A percentile compares a stretch with the other conserved stretches of the same genome.
Conservation (phyloP, 1,140 invertebrate species). For the Argopecten irradians region DNA sequence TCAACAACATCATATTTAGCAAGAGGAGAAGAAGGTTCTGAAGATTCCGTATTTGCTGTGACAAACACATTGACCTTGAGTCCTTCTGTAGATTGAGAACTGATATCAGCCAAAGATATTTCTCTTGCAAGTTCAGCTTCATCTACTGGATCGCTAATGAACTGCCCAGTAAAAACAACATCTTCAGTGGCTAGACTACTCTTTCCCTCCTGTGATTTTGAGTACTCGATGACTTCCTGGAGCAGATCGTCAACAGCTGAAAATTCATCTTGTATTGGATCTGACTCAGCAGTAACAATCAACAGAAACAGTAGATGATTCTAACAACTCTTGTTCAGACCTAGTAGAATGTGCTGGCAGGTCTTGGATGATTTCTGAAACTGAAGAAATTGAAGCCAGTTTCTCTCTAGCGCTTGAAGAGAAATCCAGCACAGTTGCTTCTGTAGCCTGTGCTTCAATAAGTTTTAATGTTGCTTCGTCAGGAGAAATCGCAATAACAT, state of each 20-base stretch:
- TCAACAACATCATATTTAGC: constrained; percentile 10
- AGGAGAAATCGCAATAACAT: background rate
- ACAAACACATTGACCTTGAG: background rate
- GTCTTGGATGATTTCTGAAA: background rate
- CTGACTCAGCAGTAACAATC: background rate
- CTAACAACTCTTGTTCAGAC: background rate
- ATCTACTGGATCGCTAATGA: background rate
- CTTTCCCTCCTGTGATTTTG: background rate
- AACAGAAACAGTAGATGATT: background rate
- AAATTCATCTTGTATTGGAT: background rate
- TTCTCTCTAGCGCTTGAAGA: background rate
- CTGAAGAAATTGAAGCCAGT: background rate
- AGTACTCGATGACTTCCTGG: background rate
- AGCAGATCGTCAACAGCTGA: background rate
- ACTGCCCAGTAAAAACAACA: background rate
- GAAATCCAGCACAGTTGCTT: background rate
- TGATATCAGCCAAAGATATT: background rate
- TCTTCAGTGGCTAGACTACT: background rate
- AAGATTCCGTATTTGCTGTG: background rate
- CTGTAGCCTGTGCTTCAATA: background rate
- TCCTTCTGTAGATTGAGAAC: background rate
- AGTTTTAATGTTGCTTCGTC: background rate
- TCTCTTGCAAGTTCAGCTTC: background rate
- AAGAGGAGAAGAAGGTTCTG: constrained; percentile 14
- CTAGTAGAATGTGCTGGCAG: background rate